Evolutionary conservation across 2,797 vertebrate species (phyloP).

Genomic region (Acanthurus leucopareius): DNA sequence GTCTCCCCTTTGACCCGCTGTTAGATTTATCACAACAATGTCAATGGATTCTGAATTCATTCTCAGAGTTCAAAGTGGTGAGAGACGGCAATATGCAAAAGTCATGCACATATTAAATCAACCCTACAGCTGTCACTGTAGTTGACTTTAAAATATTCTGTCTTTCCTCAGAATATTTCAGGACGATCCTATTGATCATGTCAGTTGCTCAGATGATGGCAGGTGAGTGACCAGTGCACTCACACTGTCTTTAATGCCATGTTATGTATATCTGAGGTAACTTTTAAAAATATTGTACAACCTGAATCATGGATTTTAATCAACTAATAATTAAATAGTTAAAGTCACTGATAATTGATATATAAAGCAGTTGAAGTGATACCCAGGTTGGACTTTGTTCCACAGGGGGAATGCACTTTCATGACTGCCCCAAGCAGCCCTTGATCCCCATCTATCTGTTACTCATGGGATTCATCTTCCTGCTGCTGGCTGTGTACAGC

Average conservation of each 20-base stretch:
- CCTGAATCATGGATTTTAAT: background rate
- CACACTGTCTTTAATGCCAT: too few relatives aligned
- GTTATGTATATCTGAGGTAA: background rate
- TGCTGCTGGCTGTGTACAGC: background rate
- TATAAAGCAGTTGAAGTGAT: background rate
- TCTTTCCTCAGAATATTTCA: background rate
- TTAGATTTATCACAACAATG: too few relatives aligned
- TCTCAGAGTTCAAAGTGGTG: too few relatives aligned
- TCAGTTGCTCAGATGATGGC: background rate
- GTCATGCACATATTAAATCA: too few relatives aligned
- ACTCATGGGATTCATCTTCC: background rate
- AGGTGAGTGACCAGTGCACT: background rate
- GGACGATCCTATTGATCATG: too few relatives aligned
- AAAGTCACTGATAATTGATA: too few relatives aligned
- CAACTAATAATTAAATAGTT: background rate
- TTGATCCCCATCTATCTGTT: slow-evolving; percentile 9
- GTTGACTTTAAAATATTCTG: background rate
- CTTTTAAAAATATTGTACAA: background rate
- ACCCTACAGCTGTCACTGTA: too few relatives aligned
- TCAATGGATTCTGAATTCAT: too few relatives aligned
- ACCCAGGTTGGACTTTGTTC: background rate
- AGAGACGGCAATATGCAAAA: too few relatives aligned
- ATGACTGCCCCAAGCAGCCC: background rate
- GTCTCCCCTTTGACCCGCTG: too few relatives aligned
- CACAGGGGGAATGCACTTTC: background rate